Evolutionary conservation across 37 sponge, comb jelly and placozoan species (phyloP).

Genomic region (Haliclona indistincta): DNA sequence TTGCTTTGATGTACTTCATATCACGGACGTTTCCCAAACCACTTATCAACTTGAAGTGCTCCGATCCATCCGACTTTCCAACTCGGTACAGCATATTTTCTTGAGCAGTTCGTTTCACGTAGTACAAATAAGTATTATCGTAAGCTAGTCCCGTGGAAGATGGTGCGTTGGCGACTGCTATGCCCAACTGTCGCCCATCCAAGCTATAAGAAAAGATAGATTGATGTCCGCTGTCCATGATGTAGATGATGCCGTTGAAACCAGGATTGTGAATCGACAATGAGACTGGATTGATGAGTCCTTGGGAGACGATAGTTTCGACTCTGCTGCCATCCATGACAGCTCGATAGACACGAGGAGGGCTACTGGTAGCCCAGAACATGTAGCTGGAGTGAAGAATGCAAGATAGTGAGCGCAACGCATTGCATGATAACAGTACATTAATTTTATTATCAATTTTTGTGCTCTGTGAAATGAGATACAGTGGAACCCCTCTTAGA

Average conservation of each 20-base stretch:
- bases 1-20: not conserved
- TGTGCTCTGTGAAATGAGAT: too few relatives aligned
- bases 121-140: slow-evolving; percentile 4
- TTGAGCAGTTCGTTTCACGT: slow-evolving; percentile 4
- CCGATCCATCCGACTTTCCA: not conserved
- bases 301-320: too few relatives aligned
- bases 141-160: slow-evolving; percentile 15
- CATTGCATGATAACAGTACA: too few relatives aligned
- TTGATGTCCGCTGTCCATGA: too few relatives aligned
- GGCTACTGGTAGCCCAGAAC: too few relatives aligned
- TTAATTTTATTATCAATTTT: too few relatives aligned
- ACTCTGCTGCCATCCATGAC: slow-evolving; percentile 3
- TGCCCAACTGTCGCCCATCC: not conserved
- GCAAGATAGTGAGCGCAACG: too few relatives aligned
- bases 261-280: too few relatives aligned
- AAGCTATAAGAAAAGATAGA: not conserved
- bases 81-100: slow-evolving; percentile 8
- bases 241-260: too few relatives aligned
- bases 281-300: too few relatives aligned
- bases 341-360: not conserved
- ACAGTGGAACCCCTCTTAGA: too few relatives aligned
- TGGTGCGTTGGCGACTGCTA: not conserved
- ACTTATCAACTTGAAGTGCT: not conserved
- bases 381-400: too few relatives aligned
- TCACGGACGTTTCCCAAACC: not conserved